phyloP scores from a whole-genome alignment of 2,113 vertebrate genomes.

The Euleptes europaea region DNA sequence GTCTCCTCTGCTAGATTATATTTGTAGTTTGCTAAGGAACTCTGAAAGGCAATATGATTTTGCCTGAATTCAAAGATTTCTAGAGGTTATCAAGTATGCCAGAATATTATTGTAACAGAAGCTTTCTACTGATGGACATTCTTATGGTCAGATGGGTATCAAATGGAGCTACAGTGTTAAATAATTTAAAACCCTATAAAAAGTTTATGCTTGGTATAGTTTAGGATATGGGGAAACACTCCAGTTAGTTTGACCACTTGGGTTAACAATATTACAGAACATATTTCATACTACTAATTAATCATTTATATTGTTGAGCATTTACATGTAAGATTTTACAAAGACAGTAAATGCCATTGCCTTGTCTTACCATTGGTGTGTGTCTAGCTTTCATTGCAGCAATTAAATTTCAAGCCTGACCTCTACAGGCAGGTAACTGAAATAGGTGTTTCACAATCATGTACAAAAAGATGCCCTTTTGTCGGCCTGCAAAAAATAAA shows the following conservation, averaged over 20 bases:
- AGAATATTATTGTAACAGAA: constrained; percentile 10
- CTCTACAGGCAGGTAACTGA: constrained; percentile 76
- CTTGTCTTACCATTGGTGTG: constrained; percentile 32
- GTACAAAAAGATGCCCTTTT: neutral
- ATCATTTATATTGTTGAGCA: constrained; percentile 20
- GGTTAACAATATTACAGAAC: neutral
- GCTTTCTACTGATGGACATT: neutral
- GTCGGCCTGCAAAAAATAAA: neutral
- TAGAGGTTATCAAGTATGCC: neutral
- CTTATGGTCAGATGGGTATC: constrained; percentile 23
- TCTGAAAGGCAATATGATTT: constrained; percentile 43
- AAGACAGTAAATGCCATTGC: constrained; percentile 18
- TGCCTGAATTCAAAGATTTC: constrained; percentile 12
- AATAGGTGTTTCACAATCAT: constrained; percentile 25
- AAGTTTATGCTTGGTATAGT: constrained; percentile 16
- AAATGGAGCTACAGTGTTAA: constrained; percentile 35
- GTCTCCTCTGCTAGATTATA: neutral
- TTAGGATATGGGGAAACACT: neutral
- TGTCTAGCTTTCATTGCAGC: constrained; percentile 27
- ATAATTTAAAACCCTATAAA: constrained; percentile 51
- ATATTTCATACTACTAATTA: constrained; percentile 34
- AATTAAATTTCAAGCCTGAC: constrained; percentile 79
- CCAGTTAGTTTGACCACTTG: neutral
- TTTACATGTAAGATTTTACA: constrained; percentile 31
- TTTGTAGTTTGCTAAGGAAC: neutral